Conservation (phyloP, 2,888 invertebrate species). For the Drosophila prolongata region DNA sequence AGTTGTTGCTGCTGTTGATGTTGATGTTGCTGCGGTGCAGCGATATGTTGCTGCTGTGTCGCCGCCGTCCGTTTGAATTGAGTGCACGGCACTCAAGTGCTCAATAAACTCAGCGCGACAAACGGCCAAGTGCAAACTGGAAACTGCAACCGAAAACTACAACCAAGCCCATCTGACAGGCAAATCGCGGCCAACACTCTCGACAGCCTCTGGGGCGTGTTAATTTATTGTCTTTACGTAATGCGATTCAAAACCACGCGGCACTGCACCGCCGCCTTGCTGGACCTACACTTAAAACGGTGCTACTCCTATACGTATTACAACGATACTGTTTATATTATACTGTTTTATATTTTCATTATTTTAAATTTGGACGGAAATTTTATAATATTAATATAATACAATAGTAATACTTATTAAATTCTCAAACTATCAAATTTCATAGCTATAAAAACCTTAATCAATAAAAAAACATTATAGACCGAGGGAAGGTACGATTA, state of each 20-base stretch:
- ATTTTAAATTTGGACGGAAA: no score
- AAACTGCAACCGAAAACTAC: constrained; percentile 15
- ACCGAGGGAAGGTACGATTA: no score
- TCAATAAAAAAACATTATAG: no score
- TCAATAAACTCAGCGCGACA: constrained; percentile 70
- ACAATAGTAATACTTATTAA: no score
- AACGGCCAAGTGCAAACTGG: constrained; percentile 31
- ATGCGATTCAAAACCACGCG: constrained; percentile 18
- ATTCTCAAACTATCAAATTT: no score
- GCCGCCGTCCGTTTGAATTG: constrained; percentile 59
- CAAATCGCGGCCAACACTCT: constrained; percentile 61
- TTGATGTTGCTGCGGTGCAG: constrained; percentile 23
- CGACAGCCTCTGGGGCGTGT: constrained; percentile 41
- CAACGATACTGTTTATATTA: no score
- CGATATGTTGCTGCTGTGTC: constrained; percentile 18
- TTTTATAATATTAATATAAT: no score
- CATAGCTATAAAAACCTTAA: no score
- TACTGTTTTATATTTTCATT: no score
- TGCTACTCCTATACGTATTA: no score
- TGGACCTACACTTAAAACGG: not conserved
- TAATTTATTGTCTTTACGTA: constrained; percentile 58
- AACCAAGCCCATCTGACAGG: constrained; percentile 12
- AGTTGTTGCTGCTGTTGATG: constrained; percentile 34
- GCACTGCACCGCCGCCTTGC: not conserved
- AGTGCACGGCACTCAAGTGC: constrained; percentile 67